Percentiles rank a stretch among this genome's conserved stretches.
These are phyloP conservation scores for Bujurquina vittata DNA, from an alignment of 2,113 vertebrate species.

Conservation along the genomic window DNA sequence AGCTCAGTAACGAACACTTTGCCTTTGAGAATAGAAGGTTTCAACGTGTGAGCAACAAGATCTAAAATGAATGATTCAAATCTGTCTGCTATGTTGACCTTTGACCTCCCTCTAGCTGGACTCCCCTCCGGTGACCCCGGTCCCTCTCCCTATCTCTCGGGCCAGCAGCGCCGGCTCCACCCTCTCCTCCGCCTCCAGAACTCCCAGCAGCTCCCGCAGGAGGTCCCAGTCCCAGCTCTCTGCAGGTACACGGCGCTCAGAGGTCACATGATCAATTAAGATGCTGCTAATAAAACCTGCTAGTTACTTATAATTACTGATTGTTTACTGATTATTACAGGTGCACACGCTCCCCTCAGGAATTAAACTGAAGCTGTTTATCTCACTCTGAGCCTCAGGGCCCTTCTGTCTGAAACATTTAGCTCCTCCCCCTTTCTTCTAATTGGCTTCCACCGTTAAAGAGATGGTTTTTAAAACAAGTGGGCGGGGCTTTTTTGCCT, in stretches of 20 bases:
- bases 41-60: too few species aligned
- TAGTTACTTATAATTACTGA: fast-evolving
- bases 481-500: not conserved
- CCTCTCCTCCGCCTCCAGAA: conserved; percentile 74
- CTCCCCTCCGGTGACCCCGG: conserved; percentile 79
- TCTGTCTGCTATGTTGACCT: not conserved
- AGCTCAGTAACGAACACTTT: too few species aligned
- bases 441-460: too few species aligned
- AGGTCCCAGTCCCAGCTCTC: conserved; percentile 80
- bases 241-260: not conserved
- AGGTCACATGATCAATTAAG: not conserved
- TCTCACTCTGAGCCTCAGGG: not conserved
- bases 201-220: conserved; percentile 71
- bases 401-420: not conserved
- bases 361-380: not conserved
- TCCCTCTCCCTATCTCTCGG: conserved; percentile 78
- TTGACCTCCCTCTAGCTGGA: conserved; percentile 73
- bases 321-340: not conserved
- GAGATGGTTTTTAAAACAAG: not conserved
- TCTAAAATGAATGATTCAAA: not conserved
- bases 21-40: too few species aligned
- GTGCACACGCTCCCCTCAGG: not conserved
- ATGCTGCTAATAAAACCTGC: not conserved
- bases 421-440: not conserved
- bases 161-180: conserved; percentile 81